Percentiles rank a stretch among this genome's conserved stretches.
These are phyloP conservation scores for Aldabrachelys gigantea DNA, from an alignment of 2,113 vertebrate species.

Conservation along the genomic window DNA sequence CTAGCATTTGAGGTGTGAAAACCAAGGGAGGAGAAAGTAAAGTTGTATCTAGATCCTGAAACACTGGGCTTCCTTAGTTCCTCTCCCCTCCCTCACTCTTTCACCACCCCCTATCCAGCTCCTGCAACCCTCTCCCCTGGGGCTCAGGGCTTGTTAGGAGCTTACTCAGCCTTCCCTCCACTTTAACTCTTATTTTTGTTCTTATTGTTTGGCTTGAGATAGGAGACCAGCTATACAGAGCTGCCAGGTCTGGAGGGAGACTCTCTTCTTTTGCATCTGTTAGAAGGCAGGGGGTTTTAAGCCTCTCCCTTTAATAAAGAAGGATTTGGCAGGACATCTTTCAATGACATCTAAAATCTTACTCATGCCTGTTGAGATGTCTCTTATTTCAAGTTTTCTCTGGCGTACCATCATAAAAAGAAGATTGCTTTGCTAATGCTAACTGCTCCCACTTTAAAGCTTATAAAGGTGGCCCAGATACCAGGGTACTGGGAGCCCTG, in stretches of 20 bases:
- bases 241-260: not conserved
- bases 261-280: not conserved
- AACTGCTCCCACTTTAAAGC: not conserved
- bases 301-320: not conserved
- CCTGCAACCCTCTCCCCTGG: not conserved
- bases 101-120: not conserved
- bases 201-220: not conserved
- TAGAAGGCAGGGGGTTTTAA: not conserved
- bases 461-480: not conserved
- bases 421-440: not conserved
- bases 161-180: not conserved
- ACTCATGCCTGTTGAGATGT: no score
- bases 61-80: not conserved
- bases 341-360: not conserved
- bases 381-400: not conserved
- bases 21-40: no score
- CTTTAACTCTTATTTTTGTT: not conserved
- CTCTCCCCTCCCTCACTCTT: slow-evolving; percentile 6
- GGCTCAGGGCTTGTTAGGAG: not conserved
- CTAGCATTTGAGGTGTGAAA: no score
- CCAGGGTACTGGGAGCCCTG: not conserved
- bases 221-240: not conserved
- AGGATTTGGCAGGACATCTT: not conserved
- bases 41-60: not conserved
- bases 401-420: not conserved